These are phyloP conservation scores for Lepisosteus osseus DNA, from an alignment of 2,113 vertebrate species.

Conservation along the genomic window DNA sequence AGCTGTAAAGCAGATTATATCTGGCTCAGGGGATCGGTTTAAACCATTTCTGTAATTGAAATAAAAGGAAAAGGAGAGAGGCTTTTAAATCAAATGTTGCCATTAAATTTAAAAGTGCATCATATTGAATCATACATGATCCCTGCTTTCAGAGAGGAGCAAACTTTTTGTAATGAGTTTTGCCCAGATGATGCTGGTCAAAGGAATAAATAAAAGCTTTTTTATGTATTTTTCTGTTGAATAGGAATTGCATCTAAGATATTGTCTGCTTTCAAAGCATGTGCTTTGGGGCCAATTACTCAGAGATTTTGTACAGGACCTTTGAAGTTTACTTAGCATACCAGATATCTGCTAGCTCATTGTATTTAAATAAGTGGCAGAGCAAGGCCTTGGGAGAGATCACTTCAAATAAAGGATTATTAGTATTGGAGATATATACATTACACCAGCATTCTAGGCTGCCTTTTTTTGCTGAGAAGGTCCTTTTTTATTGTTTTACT, in stretches of 20 bases:
- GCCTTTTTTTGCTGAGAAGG: constrained; percentile 7
- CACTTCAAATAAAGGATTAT: constrained; percentile 26
- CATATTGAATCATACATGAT: not conserved
- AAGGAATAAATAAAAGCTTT: not conserved
- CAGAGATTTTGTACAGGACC: not conserved
- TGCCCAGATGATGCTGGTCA: not conserved
- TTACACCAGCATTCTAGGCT: constrained; percentile 3
- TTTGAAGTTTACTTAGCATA: not conserved
- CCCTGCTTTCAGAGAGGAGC: not conserved
- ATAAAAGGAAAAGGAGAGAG: constrained; percentile 19
- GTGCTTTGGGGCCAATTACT: not conserved
- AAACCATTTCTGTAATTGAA: constrained; percentile 30
- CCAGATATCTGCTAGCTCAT: constrained; percentile 26
- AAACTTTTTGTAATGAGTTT: not conserved
- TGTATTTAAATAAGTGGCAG: constrained; percentile 24
- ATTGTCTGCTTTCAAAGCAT: not conserved
- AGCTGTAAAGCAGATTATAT: constrained; percentile 28
- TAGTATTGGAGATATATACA: constrained; percentile 16
- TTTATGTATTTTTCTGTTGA: not conserved
- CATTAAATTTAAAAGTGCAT: constrained; percentile 17
- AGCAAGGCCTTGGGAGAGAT: constrained; percentile 16
- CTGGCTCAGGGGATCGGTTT: constrained; percentile 18
- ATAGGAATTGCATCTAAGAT: not conserved
- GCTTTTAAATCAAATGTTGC: constrained; percentile 26
- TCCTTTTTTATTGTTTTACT: constrained; percentile 16